A percentile compares a stretch with the other conserved stretches of the same genome.
Evolutionary conservation across 2,888 invertebrate genomes (phyloP).

Genomic region (Rhamnusium bicolor): DNA sequence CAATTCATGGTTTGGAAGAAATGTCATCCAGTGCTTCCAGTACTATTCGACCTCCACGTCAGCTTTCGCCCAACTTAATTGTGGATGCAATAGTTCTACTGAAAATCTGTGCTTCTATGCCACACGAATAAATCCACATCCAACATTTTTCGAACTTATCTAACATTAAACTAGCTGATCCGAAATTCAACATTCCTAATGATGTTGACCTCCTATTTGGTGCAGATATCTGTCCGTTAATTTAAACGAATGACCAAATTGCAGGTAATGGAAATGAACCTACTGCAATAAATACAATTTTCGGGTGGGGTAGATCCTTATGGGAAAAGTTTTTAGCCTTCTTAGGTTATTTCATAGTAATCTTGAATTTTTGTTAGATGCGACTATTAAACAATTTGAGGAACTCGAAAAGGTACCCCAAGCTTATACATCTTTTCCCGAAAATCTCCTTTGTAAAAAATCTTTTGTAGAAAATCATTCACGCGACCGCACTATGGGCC

Average conservation of each 20-base stretch:
- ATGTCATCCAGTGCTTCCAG: neutral
- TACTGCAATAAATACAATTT: constrained; percentile 15
- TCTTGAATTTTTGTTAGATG: neutral
- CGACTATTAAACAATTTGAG: constrained; percentile 30
- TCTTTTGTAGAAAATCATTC: no score
- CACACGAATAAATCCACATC: neutral
- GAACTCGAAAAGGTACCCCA: constrained; percentile 30
- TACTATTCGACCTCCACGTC: neutral
- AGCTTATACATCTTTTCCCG: constrained; percentile 9
- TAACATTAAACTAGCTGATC: constrained; percentile 28
- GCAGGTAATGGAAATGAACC: neutral
- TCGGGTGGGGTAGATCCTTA: constrained; percentile 19
- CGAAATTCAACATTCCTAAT: constrained; percentile 10
- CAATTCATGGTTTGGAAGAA: constrained; percentile 11
- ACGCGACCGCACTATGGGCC: no score
- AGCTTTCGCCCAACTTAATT: neutral
- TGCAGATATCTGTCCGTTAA: constrained; percentile 14
- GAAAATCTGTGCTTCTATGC: constrained; percentile 17
- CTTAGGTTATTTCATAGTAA: no score
- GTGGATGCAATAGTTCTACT: constrained; percentile 9
- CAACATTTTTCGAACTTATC: neutral
- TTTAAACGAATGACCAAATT: constrained; percentile 1
- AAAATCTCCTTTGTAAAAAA: constrained; percentile 1
- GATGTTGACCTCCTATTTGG: constrained; percentile 15
- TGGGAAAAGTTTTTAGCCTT: neutral